Conservation (phyloP, 2,797 vertebrate species). For the Enteromius radiatus region DNA sequence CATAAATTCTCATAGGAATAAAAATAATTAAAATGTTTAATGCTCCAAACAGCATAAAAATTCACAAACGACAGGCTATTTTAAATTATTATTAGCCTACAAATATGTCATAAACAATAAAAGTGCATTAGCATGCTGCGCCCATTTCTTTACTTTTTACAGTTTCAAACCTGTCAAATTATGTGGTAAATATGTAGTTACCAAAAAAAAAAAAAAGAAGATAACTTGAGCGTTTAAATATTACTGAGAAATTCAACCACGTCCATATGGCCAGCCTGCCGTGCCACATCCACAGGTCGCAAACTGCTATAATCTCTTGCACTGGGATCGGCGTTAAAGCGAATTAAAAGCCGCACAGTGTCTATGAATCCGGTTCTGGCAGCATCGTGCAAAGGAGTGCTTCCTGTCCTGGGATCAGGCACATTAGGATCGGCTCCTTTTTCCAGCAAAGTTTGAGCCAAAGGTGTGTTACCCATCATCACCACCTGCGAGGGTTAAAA, state of each 20-base stretch:
- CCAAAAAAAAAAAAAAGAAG: neutral
- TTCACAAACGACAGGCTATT: neutral
- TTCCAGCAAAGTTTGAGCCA: slow-evolving; percentile 69
- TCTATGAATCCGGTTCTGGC: slow-evolving; percentile 74
- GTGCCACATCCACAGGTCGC: slow-evolving; percentile 73
- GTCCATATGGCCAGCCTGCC: slow-evolving; percentile 46
- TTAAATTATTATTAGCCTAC: neutral
- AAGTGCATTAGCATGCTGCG: neutral
- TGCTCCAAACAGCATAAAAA: neutral
- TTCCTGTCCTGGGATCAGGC: slow-evolving; percentile 67
- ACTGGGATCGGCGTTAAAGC: slow-evolving; percentile 62
- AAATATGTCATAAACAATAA: neutral
- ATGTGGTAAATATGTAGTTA: neutral
- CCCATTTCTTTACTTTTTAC: neutral
- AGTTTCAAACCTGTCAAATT: neutral
- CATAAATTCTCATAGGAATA: neutral
- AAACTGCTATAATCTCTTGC: slow-evolving; percentile 60
- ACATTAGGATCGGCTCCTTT: slow-evolving; percentile 74
- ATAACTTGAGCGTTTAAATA: slow-evolving; percentile 41
- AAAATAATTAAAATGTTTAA: slow-evolving; percentile 1
- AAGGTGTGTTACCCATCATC: slow-evolving; percentile 79
- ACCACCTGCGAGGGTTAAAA: slow-evolving; percentile 70
- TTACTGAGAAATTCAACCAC: slow-evolving; percentile 67
- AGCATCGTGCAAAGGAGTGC: slow-evolving; percentile 79
- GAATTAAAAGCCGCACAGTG: slow-evolving; percentile 70